phyloP scores from a whole-genome alignment of 2,797 vertebrate species.

The Merluccius polli region DNA sequence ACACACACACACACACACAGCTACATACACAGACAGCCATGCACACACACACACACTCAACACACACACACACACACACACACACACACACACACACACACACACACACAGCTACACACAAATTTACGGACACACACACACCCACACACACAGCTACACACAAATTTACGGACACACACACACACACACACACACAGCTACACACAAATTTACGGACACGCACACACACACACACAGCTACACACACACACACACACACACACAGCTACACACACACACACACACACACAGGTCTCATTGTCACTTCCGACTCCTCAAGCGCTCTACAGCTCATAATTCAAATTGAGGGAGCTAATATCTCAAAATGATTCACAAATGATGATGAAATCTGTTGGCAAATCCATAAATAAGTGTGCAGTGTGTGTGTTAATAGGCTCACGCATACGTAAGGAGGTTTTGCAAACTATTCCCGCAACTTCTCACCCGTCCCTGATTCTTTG shows the following conservation, averaged over 20 bases:
- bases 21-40: not conserved
- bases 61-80: too few species aligned
- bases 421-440: not conserved
- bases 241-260: not conserved
- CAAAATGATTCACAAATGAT: conserved; percentile 4
- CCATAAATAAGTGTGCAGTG: not conserved
- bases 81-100: not conserved
- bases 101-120: not conserved
- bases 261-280: not conserved
- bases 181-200: not conserved
- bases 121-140: not conserved
- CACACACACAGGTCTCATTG: not conserved
- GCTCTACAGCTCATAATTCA: not conserved
- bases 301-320: not conserved
- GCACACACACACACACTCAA: not conserved
- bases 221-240: not conserved
- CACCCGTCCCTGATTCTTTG: not conserved
- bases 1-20: not conserved
- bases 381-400: conserved; percentile 1
- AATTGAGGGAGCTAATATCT: not conserved
- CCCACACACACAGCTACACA: not conserved
- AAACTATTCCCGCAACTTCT: not conserved
- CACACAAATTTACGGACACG: not conserved
- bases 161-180: not conserved
- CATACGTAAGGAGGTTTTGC: not conserved